Base-by-base conservation (phyloP, 2,888 invertebrate genomes). In the Emmelina monodactyla region DNA sequence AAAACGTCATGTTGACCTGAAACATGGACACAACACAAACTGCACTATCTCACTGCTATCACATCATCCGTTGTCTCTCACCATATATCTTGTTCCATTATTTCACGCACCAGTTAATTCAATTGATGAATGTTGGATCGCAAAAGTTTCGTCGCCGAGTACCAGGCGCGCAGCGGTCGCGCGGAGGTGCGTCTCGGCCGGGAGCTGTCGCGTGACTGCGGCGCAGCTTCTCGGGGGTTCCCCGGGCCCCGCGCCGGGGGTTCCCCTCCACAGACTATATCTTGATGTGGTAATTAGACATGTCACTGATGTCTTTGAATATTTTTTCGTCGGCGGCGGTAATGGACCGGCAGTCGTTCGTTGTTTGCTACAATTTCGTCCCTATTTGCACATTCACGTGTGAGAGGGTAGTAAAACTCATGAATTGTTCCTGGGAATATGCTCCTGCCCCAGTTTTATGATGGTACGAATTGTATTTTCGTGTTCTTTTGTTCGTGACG, bases 231-330 rank as follows among this genome's bases (percentile, higher is more conserved):
- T 54, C 28, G 28, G 52, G 48, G 3, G 4, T 10, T n/a, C n/a
- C 25, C 25, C 25, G n/a, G 9, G n/a, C 25, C 45, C 44, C 47
- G 50, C 48, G 51, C 53, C 51, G 38, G 41, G 41, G 45, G 42
- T 42, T 44, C 42, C 41, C 45, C 46, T 54, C 46, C 45, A 38
- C 47, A 44, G 54, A 48, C 60, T 59, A 67, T 71, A 73, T 73
- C 76, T 65, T 70, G 69, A 69, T 68, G 55, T 64, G 66, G 62
- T 78, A 78, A 78, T 78, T 76, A 78, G 76, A 78, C 75, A 73
- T 76, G 75, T 73, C 73, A 73, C 63, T 72, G 67, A 69, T 66
- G 68, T 71, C 65, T 68, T 56, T 58, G 47, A 47, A 39, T 50
- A 55, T 55, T 53, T 51, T 62, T 63, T 58, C 44, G 51, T 50